Evolutionary conservation across 2,888 invertebrate species (phyloP).

Genomic region (Xanthorhoe spadicearia): DNA sequence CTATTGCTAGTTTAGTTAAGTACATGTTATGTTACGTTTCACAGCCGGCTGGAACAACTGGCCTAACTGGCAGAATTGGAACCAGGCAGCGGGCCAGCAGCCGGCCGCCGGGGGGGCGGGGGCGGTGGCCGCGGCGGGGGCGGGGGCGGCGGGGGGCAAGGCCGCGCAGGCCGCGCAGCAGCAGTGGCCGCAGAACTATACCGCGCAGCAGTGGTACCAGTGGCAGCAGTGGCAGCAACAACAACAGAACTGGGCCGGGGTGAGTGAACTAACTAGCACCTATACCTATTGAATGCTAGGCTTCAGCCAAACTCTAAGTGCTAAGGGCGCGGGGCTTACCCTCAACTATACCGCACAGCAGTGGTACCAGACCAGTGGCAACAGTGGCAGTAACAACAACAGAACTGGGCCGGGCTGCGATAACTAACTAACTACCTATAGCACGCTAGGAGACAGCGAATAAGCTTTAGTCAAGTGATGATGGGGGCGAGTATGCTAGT

Average conservation of each 20-base stretch:
- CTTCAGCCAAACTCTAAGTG: too few species aligned
- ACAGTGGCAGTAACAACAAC: too few species aligned
- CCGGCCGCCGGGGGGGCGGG: conserved; percentile 42
- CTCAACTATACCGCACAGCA: too few species aligned
- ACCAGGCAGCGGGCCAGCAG: conserved; percentile 24
- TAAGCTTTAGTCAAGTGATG: too few species aligned
- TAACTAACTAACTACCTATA: too few species aligned
- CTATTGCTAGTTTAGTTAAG: too few species aligned
- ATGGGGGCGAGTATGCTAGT: too few species aligned
- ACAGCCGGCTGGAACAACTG: conserved; percentile 64
- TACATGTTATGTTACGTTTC: neutral
- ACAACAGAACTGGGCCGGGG: conserved; percentile 73
- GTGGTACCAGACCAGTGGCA: too few species aligned
- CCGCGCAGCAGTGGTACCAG: conserved; percentile 79
- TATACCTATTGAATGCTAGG: too few species aligned
- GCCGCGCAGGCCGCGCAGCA: conserved; percentile 15
- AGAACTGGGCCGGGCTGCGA: too few species aligned
- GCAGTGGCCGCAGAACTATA: conserved; percentile 70
- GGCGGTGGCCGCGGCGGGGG: conserved; percentile 54
- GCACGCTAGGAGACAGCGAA: too few species aligned
- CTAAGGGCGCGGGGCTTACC: too few species aligned
- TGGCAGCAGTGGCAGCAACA: conserved; percentile 82
- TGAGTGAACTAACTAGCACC: conserved; percentile 38
- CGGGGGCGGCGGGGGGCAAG: conserved; percentile 41
- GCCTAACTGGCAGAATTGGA: conserved; percentile 53